Evolutionary conservation across 2,888 invertebrate species (phyloP).

Genomic region (Dioctria rufipes): DNA sequence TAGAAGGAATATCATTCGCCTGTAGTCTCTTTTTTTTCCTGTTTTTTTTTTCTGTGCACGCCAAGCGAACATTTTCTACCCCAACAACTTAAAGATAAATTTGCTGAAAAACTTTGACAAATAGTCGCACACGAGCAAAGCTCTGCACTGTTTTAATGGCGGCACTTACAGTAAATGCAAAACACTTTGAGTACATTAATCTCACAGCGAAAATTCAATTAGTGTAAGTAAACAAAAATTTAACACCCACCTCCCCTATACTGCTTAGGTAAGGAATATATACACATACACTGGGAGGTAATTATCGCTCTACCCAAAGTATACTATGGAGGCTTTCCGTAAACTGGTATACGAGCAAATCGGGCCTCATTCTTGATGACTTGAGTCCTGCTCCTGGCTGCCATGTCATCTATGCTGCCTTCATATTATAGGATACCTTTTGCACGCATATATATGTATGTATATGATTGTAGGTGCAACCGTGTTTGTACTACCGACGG

Average conservation of each 20-base stretch:
- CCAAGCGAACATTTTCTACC: not conserved
- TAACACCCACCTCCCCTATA: conserved; percentile 12
- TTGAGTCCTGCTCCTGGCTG: conserved; percentile 19
- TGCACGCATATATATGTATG: conserved; percentile 20
- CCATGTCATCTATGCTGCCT: conserved; percentile 10
- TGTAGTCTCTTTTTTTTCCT: not conserved
- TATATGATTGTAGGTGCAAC: too few species aligned
- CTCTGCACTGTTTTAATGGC: conserved; percentile 42
- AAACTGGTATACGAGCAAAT: not conserved
- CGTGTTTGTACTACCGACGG: not conserved
- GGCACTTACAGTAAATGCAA: conserved; percentile 49
- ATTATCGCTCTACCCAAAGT: conserved; percentile 44
- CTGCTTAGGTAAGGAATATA: conserved; percentile 12
- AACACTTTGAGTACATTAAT: conserved; percentile 49
- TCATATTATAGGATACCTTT: conserved; percentile 4
- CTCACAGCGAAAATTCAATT: conserved; percentile 48
- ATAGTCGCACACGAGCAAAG: conserved; percentile 40
- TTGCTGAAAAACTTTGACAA: conserved; percentile 50
- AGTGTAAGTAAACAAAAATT: conserved; percentile 51
- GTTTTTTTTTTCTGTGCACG: not conserved
- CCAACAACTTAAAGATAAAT: conserved; percentile 34
- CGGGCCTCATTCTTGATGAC: not conserved
- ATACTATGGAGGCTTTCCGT: conserved; percentile 1
- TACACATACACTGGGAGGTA: not conserved
- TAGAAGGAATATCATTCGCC: not conserved